phyloP scores from a whole-genome alignment of 2,888 invertebrate genomes.

The Euphydryas editha region DNA sequence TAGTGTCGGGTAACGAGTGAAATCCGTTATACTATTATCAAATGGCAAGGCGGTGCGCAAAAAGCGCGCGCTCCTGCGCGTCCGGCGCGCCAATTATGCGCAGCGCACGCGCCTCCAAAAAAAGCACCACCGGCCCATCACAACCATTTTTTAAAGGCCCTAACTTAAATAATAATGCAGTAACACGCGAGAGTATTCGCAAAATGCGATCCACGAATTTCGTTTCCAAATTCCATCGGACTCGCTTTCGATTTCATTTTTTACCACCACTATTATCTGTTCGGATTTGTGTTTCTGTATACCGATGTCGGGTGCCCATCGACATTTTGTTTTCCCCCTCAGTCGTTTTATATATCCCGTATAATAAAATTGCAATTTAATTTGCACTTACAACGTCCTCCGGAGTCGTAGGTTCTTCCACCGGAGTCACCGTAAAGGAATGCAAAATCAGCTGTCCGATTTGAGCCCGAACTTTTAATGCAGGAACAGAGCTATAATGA shows the following conservation, averaged over 20 bases:
- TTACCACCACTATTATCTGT: conserved; percentile 76
- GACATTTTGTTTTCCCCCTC: conserved; percentile 49
- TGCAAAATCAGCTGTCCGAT: conserved; percentile 61
- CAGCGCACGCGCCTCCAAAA: conserved; percentile 81
- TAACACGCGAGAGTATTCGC: conserved; percentile 82
- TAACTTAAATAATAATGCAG: conserved; percentile 82
- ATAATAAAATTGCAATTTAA: conserved; percentile 58
- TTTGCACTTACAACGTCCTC: conserved; percentile 54
- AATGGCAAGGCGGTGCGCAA: conserved; percentile 48
- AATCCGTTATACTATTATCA: conserved; percentile 36
- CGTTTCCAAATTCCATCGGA: conserved; percentile 76
- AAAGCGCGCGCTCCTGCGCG: conserved; percentile 61
- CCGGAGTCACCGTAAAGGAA: conserved; percentile 63
- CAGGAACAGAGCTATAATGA: conserved; percentile 64
- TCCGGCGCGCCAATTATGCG: conserved; percentile 74
- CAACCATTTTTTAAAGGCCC: conserved; percentile 75
- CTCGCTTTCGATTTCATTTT: conserved; percentile 63
- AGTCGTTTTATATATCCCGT: conserved; percentile 41
- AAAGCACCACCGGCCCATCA: conserved; percentile 69
- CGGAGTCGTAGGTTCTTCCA: conserved; percentile 29
- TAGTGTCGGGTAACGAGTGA: conserved; percentile 26
- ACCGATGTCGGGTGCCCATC: conserved; percentile 51
- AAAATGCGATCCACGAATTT: conserved; percentile 82
- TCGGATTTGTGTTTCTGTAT: conserved; percentile 64
- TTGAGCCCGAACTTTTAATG: conserved; percentile 49